Conservation (phyloP, 2,888 invertebrate species). For the Eugnorisma glareosa region DNA sequence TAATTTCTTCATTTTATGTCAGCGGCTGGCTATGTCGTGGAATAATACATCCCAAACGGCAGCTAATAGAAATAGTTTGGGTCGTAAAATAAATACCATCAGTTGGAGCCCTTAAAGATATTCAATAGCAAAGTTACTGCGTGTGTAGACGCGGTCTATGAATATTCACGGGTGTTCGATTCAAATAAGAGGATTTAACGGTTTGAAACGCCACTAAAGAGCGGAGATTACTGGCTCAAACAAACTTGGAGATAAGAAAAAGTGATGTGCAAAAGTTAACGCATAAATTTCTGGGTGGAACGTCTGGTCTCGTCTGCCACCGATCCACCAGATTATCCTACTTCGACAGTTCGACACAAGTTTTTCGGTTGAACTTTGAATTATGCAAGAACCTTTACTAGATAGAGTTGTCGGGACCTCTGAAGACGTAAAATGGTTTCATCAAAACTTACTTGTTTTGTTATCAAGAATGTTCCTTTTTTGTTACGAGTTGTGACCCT, state of each 20-base stretch:
- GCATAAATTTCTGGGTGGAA: conserved; percentile 85
- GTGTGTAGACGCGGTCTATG: conserved; percentile 52
- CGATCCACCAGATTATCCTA: conserved; percentile 84
- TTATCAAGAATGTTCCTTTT: conserved; percentile 58
- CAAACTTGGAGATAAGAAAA: conserved; percentile 85
- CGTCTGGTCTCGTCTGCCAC: conserved; percentile 85
- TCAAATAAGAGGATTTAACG: conserved; percentile 66
- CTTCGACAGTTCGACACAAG: conserved; percentile 84
- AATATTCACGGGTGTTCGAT: conserved; percentile 63
- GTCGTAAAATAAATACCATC: conserved; percentile 55
- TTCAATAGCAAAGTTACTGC: conserved; percentile 53
- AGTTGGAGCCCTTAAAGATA: conserved; percentile 45
- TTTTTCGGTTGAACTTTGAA: conserved; percentile 78
- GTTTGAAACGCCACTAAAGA: conserved; percentile 67
- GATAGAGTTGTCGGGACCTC: conserved; percentile 65
- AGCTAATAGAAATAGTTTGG: conserved; percentile 37
- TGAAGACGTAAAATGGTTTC: conserved; percentile 63
- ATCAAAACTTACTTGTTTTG: conserved; percentile 65
- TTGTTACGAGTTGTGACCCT: conserved; percentile 52
- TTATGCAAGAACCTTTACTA: conserved; percentile 77
- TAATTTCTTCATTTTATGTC: conserved; percentile 44
- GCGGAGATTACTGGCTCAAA: conserved; percentile 77
- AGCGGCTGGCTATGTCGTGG: conserved; percentile 12
- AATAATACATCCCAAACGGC: conserved; percentile 32
- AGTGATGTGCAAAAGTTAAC: conserved; percentile 87